Evolutionary conservation across 2,888 invertebrate species (phyloP).

Genomic region (Lagria hirta): DNA sequence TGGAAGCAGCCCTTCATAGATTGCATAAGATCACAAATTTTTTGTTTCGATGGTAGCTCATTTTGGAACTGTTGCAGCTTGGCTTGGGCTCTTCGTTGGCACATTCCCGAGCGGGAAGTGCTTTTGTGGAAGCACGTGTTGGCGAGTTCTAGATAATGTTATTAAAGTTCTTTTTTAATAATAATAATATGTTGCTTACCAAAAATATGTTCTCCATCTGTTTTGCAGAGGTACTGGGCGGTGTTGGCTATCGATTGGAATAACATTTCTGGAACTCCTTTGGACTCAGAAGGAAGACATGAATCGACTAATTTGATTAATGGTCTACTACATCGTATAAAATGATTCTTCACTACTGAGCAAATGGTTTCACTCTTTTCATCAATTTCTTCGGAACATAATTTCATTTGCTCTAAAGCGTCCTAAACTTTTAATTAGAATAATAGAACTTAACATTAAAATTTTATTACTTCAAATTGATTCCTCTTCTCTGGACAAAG

Average conservation of each 20-base stretch:
- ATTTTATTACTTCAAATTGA: too few relatives aligned
- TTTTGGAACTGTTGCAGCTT: conserved; percentile 18
- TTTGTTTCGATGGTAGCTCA: conserved; percentile 16
- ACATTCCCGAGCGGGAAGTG: conserved; percentile 11
- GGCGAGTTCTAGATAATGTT: conserved; percentile 36
- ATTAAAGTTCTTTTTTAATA: too few relatives aligned
- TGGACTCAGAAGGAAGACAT: conserved; percentile 36
- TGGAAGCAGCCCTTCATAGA: conserved; percentile 25
- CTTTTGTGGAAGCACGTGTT: conserved; percentile 33
- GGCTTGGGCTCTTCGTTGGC: conserved; percentile 19
- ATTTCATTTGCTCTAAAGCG: conserved; percentile 26
- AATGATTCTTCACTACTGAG: conserved; percentile 31
- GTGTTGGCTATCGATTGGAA: conserved; percentile 23
- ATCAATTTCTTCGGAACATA: conserved; percentile 30
- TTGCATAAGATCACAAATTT: conserved; percentile 21
- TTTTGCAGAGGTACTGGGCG: conserved; percentile 32
- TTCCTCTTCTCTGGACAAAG: too few relatives aligned
- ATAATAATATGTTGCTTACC: conserved; percentile 29
- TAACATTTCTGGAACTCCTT: conserved; percentile 31
- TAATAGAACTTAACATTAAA: too few relatives aligned
- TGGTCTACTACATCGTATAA: conserved; percentile 32
- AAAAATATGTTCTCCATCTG: conserved; percentile 42
- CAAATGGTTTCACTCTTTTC: conserved; percentile 35
- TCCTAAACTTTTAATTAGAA: conserved; percentile 25
- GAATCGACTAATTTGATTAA: conserved; percentile 31